phyloP scores from a whole-genome alignment of 2,113 vertebrate genomes.

The Monopterus albus region DNA sequence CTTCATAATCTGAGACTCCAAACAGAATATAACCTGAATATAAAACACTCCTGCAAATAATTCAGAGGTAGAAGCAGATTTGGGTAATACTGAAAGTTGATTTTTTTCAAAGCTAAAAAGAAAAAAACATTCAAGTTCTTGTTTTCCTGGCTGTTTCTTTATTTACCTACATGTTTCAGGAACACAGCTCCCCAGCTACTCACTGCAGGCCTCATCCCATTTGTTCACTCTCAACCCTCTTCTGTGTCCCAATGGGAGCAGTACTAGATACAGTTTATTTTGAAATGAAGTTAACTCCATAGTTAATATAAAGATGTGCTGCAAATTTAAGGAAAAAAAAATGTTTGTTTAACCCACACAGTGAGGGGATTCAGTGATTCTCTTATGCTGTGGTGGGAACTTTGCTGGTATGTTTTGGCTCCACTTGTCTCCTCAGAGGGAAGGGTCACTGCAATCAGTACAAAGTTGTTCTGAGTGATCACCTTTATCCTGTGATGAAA shows the following conservation, averaged over 20 bases:
- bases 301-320: too few species aligned
- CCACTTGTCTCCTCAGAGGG: too few species aligned
- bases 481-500: too few species aligned
- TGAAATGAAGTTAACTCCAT: too few species aligned
- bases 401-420: too few species aligned
- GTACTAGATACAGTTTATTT: not conserved
- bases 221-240: not conserved
- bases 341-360: too few species aligned
- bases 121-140: conserved; percentile 32
- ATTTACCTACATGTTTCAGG: conserved; percentile 13
- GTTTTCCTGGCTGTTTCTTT: not conserved
- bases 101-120: conserved; percentile 32
- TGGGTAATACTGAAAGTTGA: conserved; percentile 15
- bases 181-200: not conserved
- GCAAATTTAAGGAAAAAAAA: too few species aligned
- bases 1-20: conserved; percentile 41
- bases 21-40: conserved; percentile 48
- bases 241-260: not conserved
- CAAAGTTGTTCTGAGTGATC: too few species aligned
- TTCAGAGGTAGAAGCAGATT: conserved; percentile 17
- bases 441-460: too few species aligned
- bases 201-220: not conserved
- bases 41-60: conserved; percentile 43
- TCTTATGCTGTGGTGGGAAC: too few species aligned
- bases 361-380: too few species aligned